Conservation (phyloP, 2,888 invertebrate species). For the Cheilosia soror region DNA sequence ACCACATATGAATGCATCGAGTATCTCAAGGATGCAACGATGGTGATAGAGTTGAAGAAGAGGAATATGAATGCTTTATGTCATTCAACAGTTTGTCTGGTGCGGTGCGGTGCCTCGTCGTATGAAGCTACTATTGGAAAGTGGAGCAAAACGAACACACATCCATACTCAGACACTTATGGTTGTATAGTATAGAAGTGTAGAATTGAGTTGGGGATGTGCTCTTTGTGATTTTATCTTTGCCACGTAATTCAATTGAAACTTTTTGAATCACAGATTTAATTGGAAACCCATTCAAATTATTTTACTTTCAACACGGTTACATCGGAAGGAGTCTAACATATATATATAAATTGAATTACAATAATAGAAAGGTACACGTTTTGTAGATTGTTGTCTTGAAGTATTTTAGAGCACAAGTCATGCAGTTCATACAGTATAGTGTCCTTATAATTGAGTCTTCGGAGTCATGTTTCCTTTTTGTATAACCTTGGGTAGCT, state of each 20-base stretch:
- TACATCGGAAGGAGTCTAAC: slow-evolving; percentile 18
- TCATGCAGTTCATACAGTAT: neutral
- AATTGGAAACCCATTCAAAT: slow-evolving; percentile 73
- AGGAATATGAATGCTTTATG: slow-evolving; percentile 61
- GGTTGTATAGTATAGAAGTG: neutral
- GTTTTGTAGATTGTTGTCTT: slow-evolving; percentile 5
- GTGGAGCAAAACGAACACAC: slow-evolving; percentile 36
- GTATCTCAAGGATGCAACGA: slow-evolving; percentile 61
- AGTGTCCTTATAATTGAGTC: neutral
- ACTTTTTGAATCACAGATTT: slow-evolving; percentile 72
- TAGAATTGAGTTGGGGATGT: slow-evolving; percentile 42
- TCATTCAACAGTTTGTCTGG: slow-evolving; percentile 71
- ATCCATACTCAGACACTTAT: neutral
- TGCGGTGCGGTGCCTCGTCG: neutral
- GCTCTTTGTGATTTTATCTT: slow-evolving; percentile 72
- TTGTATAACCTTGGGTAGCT: no score
- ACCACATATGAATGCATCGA: slow-evolving; percentile 65
- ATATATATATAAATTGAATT: slow-evolving; percentile 6
- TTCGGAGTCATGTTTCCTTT: no score
- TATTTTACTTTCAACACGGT: slow-evolving; percentile 66
- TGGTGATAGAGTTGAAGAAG: slow-evolving; percentile 30
- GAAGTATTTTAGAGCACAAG: neutral
- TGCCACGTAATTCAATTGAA: slow-evolving; percentile 75
- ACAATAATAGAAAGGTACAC: neutral
- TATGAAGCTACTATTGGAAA: slow-evolving; percentile 14